Conservation (phyloP, 2,113 vertebrate genomes). For the Poecile atricapillus region DNA sequence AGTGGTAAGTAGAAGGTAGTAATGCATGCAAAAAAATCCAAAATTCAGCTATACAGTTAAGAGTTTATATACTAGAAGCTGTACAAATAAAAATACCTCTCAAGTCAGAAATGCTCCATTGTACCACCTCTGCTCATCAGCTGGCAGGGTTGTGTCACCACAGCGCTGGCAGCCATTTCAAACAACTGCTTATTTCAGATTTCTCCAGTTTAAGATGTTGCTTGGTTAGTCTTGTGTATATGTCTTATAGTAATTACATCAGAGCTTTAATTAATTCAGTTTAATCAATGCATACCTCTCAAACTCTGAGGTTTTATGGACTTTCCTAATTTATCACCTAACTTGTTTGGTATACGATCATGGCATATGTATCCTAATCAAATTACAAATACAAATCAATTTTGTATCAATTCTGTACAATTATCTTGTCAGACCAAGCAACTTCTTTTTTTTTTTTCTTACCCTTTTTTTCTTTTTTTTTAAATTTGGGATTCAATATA, state of each 20-base stretch:
- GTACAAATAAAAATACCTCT: not conserved
- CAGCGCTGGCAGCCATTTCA: not conserved
- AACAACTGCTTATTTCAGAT: not conserved
- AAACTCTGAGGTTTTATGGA: not conserved
- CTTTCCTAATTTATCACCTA: not conserved
- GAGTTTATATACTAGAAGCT: not conserved
- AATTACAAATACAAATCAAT: not conserved
- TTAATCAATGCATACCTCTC: not conserved
- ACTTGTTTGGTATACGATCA: not conserved
- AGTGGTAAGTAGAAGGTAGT: conserved; percentile 82
- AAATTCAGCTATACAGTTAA: not conserved
- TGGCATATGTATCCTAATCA: not conserved
- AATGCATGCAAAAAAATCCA: not conserved
- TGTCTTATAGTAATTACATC: not conserved
- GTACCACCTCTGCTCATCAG: not conserved
- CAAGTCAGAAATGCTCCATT: not conserved
- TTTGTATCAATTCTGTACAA: not conserved
- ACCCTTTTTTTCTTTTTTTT: not conserved
- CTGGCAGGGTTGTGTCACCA: not conserved
- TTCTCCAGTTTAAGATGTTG: not conserved
- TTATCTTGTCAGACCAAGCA: not conserved
- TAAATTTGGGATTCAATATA: not conserved
- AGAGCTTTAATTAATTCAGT: not conserved
- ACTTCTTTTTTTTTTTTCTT: not conserved
- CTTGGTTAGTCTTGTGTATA: not conserved